Evolutionary conservation across 2,797 vertebrate species (phyloP), one percentile per base, ranked within the genome.

Genomic region (Myripristis jacobus): DNA sequence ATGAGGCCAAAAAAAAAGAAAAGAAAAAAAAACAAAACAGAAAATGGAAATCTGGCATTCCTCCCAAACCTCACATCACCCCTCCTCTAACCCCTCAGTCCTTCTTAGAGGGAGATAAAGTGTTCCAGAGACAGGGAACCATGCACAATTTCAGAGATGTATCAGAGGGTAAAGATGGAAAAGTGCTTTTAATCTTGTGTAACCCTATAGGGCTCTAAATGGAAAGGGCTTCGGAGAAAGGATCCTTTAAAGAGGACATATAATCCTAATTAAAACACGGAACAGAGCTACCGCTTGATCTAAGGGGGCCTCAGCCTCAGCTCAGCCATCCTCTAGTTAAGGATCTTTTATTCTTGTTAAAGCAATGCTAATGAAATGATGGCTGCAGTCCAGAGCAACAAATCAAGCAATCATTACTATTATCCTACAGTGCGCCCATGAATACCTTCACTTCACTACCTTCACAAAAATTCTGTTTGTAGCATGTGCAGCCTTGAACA

Each of bases 101-200:
- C 79, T 73, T 87, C 77, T 80, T 59, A 79, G 71, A 75, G 81
- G 78, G 75, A 89, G 87, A 88, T 92, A 92, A 92, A 93, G 77
- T 82, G 89, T 92, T 94, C 90, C 90, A 94, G 89, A 92, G 86
- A 85, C 69, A 63, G 75, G 64, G 64, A 88, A 82, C 76, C 68
- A 67, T 90, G 90, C 80, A 81, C 83, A 87, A 85, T 92, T 93
- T 92, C 85, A 90, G 89, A 92, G 89, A 91, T 91, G 87, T 89
- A 89, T 88, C 88, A 88, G 87, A 87, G 83, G 80, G 77, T 81
- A 85, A 87, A 84, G 87, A 90, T 90, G 91, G 89, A 92, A 91
- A 92, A 92, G 90, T 88, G 89, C 89, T 91, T 92, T 91, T 92
- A 92, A 93, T 92, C 90, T 91, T 89, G 81, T 90, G 91, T 91